Evolutionary conservation across 2,888 invertebrate genomes (phyloP), one percentile per base, ranked within the genome.

Genomic region (Ormia ochracea): DNA sequence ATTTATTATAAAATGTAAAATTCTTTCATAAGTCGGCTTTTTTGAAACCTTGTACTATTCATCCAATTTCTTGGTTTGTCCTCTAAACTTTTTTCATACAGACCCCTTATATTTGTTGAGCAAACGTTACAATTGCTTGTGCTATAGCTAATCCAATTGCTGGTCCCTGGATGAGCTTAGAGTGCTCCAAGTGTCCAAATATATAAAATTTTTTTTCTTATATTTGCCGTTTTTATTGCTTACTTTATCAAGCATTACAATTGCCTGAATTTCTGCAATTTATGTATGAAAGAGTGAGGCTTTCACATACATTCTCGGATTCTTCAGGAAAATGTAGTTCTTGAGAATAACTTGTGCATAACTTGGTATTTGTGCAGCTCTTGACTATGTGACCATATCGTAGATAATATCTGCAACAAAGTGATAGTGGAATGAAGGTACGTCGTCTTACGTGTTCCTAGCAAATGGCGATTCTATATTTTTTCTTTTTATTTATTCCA

Each of bases 221-320:
- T n/a, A n/a, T n/a, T n/a, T n/a, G 2, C 65, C 65, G 38, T 36
- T 58, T 31, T 41, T 70, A 19, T 38, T 69, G 58, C 56, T 63
- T 7, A 50, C 58, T 17, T 78, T 78, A 33, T 78, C 52, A 10
- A 59, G 6, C 0, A 58, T 78, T 10, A 61, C 56, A 6, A 78
- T 78, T 0, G 69, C 61, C 63, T 78, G 73, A 4, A 78, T 68
- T 33, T 78, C 70, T 59, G 17, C 58, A 58, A 10, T 58, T 59
- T 9, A 14, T 23, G 19, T 41, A 3, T n/a, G 36, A 23, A 12
- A 26, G 21, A 12, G 12, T 38, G 41, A 19, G 36, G 14, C 12
- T 58, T 38, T 14, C 36, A 10, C 23, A 31, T 23, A 14, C n/a
- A 10, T 31, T 54, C 31, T 14, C 23, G 31, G 5, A 50, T 26